phyloP scores from a whole-genome alignment of 1,140 invertebrate genomes.

The Idris sp. region DNA sequence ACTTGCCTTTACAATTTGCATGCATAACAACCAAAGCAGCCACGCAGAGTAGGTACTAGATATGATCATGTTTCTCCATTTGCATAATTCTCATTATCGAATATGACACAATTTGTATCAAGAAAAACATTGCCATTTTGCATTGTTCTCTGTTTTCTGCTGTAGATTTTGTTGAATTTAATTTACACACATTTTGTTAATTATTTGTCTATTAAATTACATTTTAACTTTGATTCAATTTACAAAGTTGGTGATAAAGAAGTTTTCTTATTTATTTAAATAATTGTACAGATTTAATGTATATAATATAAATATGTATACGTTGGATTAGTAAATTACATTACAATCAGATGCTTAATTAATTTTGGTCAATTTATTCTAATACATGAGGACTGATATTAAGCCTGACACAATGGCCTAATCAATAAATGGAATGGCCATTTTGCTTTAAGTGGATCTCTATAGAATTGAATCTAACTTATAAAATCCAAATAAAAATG shows the following conservation, averaged over 20 bases:
- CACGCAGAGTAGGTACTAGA: slow-evolving; percentile 52
- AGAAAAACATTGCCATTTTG: slow-evolving; percentile 26
- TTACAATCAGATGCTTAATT: slow-evolving; percentile 1
- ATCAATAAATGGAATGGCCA: slow-evolving; percentile 3
- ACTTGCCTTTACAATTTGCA: slow-evolving; percentile 60
- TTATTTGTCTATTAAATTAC: too few species aligned
- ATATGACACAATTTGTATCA: slow-evolving; percentile 49
- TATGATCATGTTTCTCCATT: slow-evolving; percentile 55
- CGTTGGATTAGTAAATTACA: not conserved
- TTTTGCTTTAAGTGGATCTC: slow-evolving; percentile 7
- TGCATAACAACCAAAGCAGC: slow-evolving; percentile 56
- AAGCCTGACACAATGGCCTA: slow-evolving; percentile 11
- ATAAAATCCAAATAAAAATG: not conserved
- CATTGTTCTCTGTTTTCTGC: not conserved
- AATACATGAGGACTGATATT: slow-evolving; percentile 3
- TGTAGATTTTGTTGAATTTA: not conserved
- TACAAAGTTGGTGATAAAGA: too few species aligned
- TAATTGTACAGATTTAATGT: too few species aligned
- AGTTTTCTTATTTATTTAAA: too few species aligned
- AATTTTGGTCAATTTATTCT: slow-evolving; percentile 11
- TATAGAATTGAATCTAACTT: not conserved
- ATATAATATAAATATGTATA: too few species aligned
- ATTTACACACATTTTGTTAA: too few species aligned
- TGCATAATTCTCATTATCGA: slow-evolving; percentile 60
- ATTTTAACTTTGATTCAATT: too few species aligned